These are phyloP conservation scores for Lipophrys pholis DNA, from an alignment of 2,113 vertebrate genomes.

Conservation along the genomic window DNA sequence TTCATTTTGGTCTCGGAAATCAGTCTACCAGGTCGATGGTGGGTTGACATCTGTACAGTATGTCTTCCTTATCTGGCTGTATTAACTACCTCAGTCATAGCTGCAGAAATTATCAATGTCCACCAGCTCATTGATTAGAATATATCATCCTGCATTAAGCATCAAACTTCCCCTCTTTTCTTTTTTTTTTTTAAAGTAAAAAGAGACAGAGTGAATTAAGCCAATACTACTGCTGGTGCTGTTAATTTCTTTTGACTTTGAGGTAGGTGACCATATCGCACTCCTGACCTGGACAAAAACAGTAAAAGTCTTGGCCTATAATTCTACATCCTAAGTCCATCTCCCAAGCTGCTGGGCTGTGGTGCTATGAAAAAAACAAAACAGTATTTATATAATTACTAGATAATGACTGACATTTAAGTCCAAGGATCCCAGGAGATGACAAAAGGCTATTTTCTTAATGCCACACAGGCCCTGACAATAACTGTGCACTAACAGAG, in stretches of 20 bases:
- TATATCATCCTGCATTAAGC: background rate
- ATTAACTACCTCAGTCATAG: background rate
- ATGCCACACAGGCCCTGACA: background rate
- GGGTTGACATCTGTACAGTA: no score
- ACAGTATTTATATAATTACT: background rate
- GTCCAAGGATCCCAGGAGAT: background rate
- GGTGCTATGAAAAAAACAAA: background rate
- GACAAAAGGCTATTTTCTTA: background rate
- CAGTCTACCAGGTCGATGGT: no score
- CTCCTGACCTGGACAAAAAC: no score
- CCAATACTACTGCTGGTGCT: no score
- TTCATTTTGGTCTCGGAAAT: background rate
- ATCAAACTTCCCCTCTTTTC: background rate
- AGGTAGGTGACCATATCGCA: no score
- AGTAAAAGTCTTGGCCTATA: background rate
- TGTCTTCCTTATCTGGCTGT: background rate
- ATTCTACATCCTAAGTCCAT: background rate
- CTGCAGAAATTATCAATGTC: background rate
- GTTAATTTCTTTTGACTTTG: no score
- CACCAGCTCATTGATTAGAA: background rate
- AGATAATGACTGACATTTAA: slow-evolving; percentile 7
- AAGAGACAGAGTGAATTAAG: no score
- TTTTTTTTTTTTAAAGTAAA: background rate
- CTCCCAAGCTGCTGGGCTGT: background rate
- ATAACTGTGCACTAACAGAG: background rate